A percentile compares a stretch with the other conserved stretches of the same genome.
Conservation (phyloP, 2,797 vertebrate species). For the Kryptopterus vitreolus region DNA sequence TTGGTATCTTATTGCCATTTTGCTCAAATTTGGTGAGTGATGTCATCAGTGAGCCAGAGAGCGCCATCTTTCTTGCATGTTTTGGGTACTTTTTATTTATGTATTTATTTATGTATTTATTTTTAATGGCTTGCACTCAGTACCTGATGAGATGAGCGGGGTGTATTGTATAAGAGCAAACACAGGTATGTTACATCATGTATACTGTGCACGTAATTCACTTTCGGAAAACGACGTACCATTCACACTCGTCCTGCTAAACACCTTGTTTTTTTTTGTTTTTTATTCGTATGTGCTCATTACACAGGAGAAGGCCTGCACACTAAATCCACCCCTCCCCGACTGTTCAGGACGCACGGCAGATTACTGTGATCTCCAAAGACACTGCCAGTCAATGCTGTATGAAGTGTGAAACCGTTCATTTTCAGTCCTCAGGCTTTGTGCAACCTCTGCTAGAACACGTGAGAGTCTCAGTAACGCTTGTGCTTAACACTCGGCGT, state of each 20-base stretch:
- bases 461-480: not conserved
- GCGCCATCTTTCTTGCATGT: no score
- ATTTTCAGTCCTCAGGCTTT: conserved; percentile 6
- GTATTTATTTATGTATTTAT: no score
- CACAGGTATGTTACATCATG: not conserved
- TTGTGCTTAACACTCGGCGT: not conserved
- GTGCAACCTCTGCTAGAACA: not conserved
- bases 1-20: not conserved
- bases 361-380: conserved; percentile 34
- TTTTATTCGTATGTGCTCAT: not conserved
- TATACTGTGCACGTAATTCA: no score
- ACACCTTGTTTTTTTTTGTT: not conserved
- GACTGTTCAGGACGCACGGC: conserved; percentile 21
- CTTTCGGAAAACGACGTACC: not conserved
- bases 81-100: no score
- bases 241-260: not conserved
- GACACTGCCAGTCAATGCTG: conserved; percentile 5
- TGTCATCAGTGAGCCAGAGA: not conserved
- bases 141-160: not conserved
- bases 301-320: conserved; percentile 1
- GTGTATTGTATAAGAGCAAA: not conserved
- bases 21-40: no score
- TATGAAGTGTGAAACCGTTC: not conserved
- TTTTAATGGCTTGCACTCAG: not conserved
- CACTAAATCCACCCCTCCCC: not conserved